Percentiles rank a stretch among this genome's conserved stretches.
Conservation (phyloP, 2,113 vertebrate genomes). For the Empidonax alnorum region DNA sequence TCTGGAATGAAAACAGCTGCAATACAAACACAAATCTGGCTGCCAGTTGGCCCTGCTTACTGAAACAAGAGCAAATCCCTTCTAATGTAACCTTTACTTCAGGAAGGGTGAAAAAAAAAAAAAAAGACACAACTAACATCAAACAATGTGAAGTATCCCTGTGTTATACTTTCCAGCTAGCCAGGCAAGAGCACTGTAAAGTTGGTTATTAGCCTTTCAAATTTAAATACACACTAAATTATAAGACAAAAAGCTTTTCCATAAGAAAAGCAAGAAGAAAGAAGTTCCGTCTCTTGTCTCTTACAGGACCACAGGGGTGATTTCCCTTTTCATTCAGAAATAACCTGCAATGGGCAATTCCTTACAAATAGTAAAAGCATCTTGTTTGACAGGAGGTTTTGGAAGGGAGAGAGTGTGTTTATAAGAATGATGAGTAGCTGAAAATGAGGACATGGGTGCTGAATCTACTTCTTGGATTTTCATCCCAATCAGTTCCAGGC, state of each 20-base stretch:
- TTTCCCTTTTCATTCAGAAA: neutral
- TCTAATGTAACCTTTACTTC: neutral
- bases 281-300: neutral
- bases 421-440: neutral
- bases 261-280: neutral
- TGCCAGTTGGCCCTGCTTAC: slow-evolving; percentile 6
- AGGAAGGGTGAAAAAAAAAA: neutral
- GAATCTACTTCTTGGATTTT: neutral
- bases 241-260: neutral
- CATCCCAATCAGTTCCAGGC: neutral
- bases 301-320: neutral
- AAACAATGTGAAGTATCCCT: neutral
- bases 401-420: neutral
- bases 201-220: neutral
- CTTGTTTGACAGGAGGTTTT: neutral
- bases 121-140: neutral
- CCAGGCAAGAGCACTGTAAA: neutral
- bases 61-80: slow-evolving; percentile 9
- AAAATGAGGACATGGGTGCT: neutral
- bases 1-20: slow-evolving; percentile 2
- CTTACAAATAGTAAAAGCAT: neutral
- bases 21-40: neutral
- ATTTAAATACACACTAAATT: neutral
- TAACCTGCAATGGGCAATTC: neutral
- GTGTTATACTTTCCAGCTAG: neutral